Evolutionary conservation across 2,888 invertebrate species (phyloP), one percentile per base, ranked within the genome.

Genomic region (Leuctra nigra): DNA sequence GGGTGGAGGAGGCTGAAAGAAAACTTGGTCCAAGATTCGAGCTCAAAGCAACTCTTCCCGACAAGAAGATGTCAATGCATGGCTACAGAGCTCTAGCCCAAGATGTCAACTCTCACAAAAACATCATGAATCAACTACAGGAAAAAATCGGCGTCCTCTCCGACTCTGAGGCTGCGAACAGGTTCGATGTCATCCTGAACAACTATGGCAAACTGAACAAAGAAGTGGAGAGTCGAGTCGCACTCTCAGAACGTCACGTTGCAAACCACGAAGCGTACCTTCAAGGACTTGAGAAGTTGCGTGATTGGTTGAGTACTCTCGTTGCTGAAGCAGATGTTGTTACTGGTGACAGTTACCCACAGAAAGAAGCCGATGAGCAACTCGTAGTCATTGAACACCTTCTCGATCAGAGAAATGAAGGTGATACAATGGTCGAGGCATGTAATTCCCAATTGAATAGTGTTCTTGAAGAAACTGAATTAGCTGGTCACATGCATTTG

Each of bases 11-110:
- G 64, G 82, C 83, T 1, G 86, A 88, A 68, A 79, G 80, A 50
- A 87, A 87, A 68, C 75, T 92, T 33, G 81, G 84, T 1, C 82
- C 83, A 36, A 83, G 82, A 53, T 78, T 83, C 54, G 83, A 86
- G 62, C 72, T 90, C 2, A 83, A 90, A 65, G 82, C 91, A 1
- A 88, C 86, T 0, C 75, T 96, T 50, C 85, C 87, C 1, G 91
- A 95, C 64, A 96, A 96, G 74, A 94, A 94, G 73, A 80, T 86
- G 22, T 87, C 89, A 35, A 74, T 94, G 1, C 91, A 94, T 66
- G 81, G 84, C 41, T 87, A 86, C 66, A 88, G 87, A 69, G 81
- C 84, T 0, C 77, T 91, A 38, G 78, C 86, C 33, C 92, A 93
- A 73, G 95, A 95, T 70, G 87, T 95, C 7, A 83, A 82, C 41